Percentiles rank a stretch among this genome's conserved stretches.
phyloP scores from a whole-genome alignment of 1,140 invertebrate genomes.

The Drosophila bifasciata region DNA sequence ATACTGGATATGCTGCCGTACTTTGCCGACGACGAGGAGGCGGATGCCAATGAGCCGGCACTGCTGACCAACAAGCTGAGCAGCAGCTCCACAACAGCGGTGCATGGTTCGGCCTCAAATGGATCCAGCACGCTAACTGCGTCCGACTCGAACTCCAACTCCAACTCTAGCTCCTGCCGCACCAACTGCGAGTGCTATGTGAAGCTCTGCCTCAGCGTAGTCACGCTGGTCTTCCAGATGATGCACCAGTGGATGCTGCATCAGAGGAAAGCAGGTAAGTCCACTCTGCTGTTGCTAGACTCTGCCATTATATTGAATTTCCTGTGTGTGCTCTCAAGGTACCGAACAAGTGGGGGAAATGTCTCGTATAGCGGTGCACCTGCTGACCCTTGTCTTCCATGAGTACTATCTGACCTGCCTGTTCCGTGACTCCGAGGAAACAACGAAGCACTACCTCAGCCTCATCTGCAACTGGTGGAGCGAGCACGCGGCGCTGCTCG shows the following conservation, averaged over 20 bases:
- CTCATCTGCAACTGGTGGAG: conserved; percentile 75
- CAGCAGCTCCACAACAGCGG: conserved; percentile 1
- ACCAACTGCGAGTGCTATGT: conserved; percentile 70
- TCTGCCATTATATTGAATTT: background rate
- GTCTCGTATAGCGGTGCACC: conserved; percentile 66
- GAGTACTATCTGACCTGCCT: conserved; percentile 69
- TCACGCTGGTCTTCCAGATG: conserved; percentile 71
- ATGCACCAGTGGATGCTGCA: conserved; percentile 72
- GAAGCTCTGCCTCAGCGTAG: conserved; percentile 74
- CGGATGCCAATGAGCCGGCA: background rate
- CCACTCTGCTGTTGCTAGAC: background rate
- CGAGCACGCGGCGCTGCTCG: conserved; percentile 42
- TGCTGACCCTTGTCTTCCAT: conserved; percentile 69
- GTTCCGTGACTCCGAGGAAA: conserved; percentile 75
- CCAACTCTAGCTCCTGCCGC: conserved; percentile 7
- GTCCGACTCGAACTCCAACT: conserved; percentile 10
- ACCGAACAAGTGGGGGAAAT: conserved; percentile 57
- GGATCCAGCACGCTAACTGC: background rate
- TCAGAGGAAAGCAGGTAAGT: conserved; percentile 47
- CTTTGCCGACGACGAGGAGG: conserved; percentile 57
- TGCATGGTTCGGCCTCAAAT: conserved; percentile 14
- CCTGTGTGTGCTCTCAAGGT: conserved; percentile 25
- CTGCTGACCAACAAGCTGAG: background rate
- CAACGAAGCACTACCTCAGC: conserved; percentile 72
- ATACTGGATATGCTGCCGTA: conserved; percentile 60